phyloP scores from a whole-genome alignment of 2,888 invertebrate species.

The Spodoptera exigua region DNA sequence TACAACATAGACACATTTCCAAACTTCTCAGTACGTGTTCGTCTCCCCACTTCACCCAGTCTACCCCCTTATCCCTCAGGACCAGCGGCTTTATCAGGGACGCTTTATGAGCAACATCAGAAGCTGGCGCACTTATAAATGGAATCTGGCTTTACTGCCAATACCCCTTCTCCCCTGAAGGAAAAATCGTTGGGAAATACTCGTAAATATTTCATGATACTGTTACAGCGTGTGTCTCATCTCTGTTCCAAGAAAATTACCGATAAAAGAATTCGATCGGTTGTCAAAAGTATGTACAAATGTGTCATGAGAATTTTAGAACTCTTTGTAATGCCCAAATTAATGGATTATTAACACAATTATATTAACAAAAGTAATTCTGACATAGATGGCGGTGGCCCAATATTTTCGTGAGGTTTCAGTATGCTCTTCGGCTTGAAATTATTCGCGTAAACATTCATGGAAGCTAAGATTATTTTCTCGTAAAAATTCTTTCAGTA shows the following conservation, averaged over 20 bases:
- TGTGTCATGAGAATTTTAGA: constrained; percentile 13
- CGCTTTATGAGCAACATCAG: constrained; percentile 77
- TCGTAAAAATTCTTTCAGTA: constrained; percentile 21
- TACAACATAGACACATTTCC: constrained; percentile 42
- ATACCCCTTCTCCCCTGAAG: constrained; percentile 56
- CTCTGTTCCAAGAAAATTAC: constrained; percentile 53
- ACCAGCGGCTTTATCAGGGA: constrained; percentile 72
- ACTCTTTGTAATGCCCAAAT: not conserved
- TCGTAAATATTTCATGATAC: constrained; percentile 73
- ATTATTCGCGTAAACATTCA: constrained; percentile 15
- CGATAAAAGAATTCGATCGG: constrained; percentile 45
- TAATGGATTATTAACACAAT: constrained; percentile 10
- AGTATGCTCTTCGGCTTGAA: constrained; percentile 12
- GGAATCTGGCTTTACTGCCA: constrained; percentile 75
- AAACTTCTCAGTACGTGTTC: constrained; percentile 48
- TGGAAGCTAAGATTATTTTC: constrained; percentile 27
- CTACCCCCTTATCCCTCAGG: constrained; percentile 64
- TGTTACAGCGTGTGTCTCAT: constrained; percentile 61
- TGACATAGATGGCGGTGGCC: constrained; percentile 15
- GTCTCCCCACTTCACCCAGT: constrained; percentile 48
- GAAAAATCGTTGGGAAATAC: constrained; percentile 66
- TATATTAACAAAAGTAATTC: constrained; percentile 5
- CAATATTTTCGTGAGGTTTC: constrained; percentile 28
- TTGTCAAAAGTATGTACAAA: constrained; percentile 18
- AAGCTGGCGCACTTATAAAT: constrained; percentile 73